Evolutionary conservation across 1,140 invertebrate species (phyloP).

Genomic region (Vollenhovia emeryi): DNA sequence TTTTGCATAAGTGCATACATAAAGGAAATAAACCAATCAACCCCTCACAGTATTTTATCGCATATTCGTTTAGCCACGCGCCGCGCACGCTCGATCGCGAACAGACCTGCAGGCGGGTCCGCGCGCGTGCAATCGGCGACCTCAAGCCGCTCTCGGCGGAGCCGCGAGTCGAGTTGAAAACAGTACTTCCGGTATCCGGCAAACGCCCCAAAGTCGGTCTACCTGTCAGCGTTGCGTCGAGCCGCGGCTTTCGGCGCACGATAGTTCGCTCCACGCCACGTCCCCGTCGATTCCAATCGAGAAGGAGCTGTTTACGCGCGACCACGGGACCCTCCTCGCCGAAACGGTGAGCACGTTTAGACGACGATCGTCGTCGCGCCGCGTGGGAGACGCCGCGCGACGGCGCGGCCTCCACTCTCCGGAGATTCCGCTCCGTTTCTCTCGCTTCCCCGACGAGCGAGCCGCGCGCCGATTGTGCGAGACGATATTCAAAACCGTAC

Average conservation of each 20-base stretch:
- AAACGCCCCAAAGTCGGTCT: conserved; percentile 75
- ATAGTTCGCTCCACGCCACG: conserved; percentile 28
- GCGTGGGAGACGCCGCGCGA: not conserved
- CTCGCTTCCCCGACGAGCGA: no score
- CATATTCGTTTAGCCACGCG: not conserved
- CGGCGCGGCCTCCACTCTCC: no score
- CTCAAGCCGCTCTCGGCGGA: conserved; percentile 6
- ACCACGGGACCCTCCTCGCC: conserved; percentile 18
- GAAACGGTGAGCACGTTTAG: conserved; percentile 49
- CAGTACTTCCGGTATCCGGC: conserved; percentile 77
- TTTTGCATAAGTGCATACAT: no score
- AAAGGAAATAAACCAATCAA: no score
- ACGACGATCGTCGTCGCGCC: not conserved
- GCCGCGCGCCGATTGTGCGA: not conserved
- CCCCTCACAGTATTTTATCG: not conserved
- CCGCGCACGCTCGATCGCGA: not conserved
- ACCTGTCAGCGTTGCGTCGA: not conserved
- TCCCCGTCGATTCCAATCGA: conserved; percentile 30
- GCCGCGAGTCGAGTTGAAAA: conserved; percentile 33
- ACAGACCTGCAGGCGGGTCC: conserved; percentile 2
- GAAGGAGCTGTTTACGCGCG: not conserved
- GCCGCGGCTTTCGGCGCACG: conserved; percentile 15
- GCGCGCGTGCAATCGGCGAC: conserved; percentile 45
- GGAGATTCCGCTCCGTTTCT: no score
- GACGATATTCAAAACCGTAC: not conserved